Percentiles rank a stretch among this genome's conserved stretches.
Evolutionary conservation across 1,140 invertebrate species (phyloP).

Genomic region (Drosophila asahinai): DNA sequence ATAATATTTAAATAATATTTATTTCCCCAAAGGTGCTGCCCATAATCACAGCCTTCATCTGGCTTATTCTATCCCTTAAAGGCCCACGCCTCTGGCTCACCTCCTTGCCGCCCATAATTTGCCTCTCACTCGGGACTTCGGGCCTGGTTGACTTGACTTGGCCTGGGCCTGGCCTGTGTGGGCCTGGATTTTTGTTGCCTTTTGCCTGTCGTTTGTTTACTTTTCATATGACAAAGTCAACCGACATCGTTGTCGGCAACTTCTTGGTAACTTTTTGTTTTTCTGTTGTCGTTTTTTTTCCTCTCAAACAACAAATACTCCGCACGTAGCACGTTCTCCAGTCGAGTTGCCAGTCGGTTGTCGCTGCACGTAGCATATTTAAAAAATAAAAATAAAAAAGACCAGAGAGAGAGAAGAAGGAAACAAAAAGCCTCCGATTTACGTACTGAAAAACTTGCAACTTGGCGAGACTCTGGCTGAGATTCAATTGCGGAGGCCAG

Average conservation of each 20-base stretch:
- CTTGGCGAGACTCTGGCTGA: slow-evolving; percentile 38
- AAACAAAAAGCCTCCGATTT: slow-evolving; percentile 66
- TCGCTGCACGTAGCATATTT: slow-evolving; percentile 76
- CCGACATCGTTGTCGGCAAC: slow-evolving; percentile 73
- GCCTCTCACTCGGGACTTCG: slow-evolving; percentile 9
- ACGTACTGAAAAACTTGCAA: slow-evolving; percentile 67
- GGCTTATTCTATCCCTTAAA: not conserved
- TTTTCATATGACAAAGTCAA: slow-evolving; percentile 83
- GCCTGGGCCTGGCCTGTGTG: slow-evolving; percentile 42
- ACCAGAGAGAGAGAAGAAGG: slow-evolving; percentile 21
- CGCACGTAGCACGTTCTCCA: slow-evolving; percentile 73
- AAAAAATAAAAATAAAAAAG: slow-evolving; percentile 52
- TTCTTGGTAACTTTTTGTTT: slow-evolving; percentile 72
- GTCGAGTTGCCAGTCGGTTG: slow-evolving; percentile 46
- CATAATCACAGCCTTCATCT: no score
- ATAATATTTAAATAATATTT: no score
- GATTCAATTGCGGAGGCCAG: slow-evolving; percentile 10
- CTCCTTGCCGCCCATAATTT: slow-evolving; percentile 15
- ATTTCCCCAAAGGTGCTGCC: no score
- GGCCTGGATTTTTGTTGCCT: slow-evolving; percentile 65
- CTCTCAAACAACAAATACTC: slow-evolving; percentile 69
- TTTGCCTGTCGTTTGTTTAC: slow-evolving; percentile 80
- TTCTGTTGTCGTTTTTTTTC: slow-evolving; percentile 29
- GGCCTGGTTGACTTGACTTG: slow-evolving; percentile 24
- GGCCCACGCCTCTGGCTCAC: slow-evolving; percentile 36